Evolutionary conservation across 2,888 invertebrate genomes (phyloP).

Genomic region (Acanthoscelides obtectus): DNA sequence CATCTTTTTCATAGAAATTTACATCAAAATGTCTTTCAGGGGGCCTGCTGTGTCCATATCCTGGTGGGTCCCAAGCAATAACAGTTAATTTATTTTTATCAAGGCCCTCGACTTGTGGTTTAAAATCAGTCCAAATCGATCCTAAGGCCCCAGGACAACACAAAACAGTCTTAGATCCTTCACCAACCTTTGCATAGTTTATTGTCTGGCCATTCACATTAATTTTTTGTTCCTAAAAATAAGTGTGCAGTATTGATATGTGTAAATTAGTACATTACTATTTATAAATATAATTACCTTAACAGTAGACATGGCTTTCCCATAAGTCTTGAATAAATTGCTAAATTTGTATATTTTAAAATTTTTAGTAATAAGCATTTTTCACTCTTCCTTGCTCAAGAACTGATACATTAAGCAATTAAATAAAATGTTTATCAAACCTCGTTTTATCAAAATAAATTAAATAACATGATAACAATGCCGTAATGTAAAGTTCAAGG

Average conservation of each 20-base stretch:
- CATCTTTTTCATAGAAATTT: conserved; percentile 73
- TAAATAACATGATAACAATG: too few relatives aligned
- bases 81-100: conserved; percentile 59
- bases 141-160: conserved; percentile 80
- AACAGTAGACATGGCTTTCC: background rate
- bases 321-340: background rate
- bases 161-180: conserved; percentile 58
- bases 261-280: background rate
- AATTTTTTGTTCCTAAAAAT: conserved; percentile 57
- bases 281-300: background rate
- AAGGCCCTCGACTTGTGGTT: conserved; percentile 67
- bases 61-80: conserved; percentile 80
- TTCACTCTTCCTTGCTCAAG: too few relatives aligned
- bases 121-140: conserved; percentile 78
- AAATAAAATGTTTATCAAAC: too few relatives aligned
- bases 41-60: conserved; percentile 80
- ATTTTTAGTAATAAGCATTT: background rate
- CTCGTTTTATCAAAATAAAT: too few relatives aligned
- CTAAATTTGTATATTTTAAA: background rate
- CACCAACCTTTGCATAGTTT: conserved; percentile 61
- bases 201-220: conserved; percentile 57
- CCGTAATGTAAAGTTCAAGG: too few relatives aligned
- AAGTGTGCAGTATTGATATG: background rate
- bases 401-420: too few relatives aligned
- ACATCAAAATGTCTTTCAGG: conserved; percentile 66